Conservation (phyloP, 1,140 invertebrate species). For the Oscheius sp. region DNA sequence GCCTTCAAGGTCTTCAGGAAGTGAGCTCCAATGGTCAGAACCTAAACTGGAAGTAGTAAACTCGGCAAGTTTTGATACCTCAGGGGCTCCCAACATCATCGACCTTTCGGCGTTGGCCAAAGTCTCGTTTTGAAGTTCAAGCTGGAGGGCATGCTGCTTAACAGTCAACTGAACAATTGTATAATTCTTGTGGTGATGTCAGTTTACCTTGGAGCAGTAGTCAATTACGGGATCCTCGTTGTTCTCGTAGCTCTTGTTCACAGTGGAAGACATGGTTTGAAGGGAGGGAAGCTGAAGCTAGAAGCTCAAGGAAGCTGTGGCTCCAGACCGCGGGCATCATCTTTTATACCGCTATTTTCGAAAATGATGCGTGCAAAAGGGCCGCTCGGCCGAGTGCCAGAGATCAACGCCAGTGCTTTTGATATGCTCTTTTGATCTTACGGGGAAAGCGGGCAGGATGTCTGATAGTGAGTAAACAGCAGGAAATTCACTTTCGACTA, state of each 20-base stretch:
- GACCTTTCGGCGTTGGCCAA: conserved; percentile 7
- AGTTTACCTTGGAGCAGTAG: conserved; percentile 16
- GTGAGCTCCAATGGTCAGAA: conserved; percentile 57
- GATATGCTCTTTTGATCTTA: too few relatives aligned
- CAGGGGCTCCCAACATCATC: conserved; percentile 61
- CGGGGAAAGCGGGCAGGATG: too few relatives aligned
- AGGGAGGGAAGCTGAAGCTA: background rate
- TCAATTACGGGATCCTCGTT: conserved; percentile 24
- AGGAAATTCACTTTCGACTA: too few relatives aligned
- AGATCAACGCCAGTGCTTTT: too few relatives aligned
- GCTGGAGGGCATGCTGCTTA: conserved; percentile 34
- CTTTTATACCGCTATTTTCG: too few relatives aligned
- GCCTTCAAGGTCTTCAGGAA: conserved; percentile 56
- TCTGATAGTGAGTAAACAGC: too few relatives aligned
- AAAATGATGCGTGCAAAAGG: too few relatives aligned
- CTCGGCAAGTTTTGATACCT: conserved; percentile 19
- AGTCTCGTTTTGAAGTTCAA: conserved; percentile 37
- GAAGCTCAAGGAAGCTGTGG: too few relatives aligned
- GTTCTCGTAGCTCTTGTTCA: conserved; percentile 30
- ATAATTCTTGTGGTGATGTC: background rate
- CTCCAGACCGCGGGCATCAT: too few relatives aligned
- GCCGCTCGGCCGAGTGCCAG: too few relatives aligned
- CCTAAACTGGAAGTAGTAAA: conserved; percentile 11
- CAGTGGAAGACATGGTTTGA: conserved; percentile 12
- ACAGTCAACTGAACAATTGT: conserved; percentile 32